Conservation (phyloP, 2,797 vertebrate genomes). For the Rhincodon typus region DNA sequence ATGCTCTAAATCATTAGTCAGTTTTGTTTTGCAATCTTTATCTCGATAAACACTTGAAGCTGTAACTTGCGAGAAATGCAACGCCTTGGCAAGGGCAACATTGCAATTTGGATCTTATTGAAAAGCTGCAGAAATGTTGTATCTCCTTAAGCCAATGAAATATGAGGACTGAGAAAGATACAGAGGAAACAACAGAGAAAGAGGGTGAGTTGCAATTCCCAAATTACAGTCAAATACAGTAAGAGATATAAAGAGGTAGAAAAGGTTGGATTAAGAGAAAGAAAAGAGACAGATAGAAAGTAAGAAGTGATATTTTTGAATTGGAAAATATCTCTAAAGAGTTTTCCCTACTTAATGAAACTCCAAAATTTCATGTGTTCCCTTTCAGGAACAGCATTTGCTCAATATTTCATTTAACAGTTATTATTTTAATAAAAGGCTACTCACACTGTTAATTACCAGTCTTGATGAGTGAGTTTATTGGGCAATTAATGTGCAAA, state of each 20-base stretch:
- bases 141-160: neutral
- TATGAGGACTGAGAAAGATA: neutral
- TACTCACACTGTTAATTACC: neutral
- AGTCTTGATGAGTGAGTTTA: neutral
- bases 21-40: neutral
- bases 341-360: neutral
- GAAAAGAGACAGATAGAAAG: neutral
- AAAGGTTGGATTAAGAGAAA: neutral
- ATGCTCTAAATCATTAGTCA: neutral
- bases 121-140: neutral
- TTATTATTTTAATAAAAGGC: neutral
- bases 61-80: neutral
- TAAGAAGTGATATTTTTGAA: neutral
- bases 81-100: neutral
- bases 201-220: neutral
- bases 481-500: neutral
- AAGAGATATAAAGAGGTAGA: neutral
- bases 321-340: neutral
- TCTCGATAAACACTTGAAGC: neutral
- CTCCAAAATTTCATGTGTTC: neutral
- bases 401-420: neutral
- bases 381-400: neutral
- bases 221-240: neutral
- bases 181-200: neutral
- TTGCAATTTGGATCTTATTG: neutral